Percentiles rank a stretch among this genome's conserved stretches.
Evolutionary conservation across 64 coral and sea anemone species (phyloP).

Genomic region (Montipora cactus): DNA sequence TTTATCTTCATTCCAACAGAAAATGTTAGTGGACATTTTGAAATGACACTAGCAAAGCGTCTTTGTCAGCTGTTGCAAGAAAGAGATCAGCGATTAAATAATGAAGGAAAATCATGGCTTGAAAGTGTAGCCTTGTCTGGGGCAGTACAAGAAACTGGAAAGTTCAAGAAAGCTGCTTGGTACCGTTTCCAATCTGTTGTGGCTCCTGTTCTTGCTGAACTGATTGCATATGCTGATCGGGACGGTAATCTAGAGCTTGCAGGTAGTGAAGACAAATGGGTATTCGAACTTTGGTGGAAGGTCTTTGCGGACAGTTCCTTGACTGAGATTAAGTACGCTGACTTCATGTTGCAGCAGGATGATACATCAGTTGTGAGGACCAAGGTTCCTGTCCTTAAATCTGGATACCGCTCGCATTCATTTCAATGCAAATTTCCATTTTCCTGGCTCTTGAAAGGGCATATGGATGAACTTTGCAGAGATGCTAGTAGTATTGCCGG

Average conservation of each 20-base stretch:
- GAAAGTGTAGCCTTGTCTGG: slow-evolving; percentile 53
- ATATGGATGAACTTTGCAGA: slow-evolving; percentile 29
- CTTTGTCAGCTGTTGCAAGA: slow-evolving; percentile 37
- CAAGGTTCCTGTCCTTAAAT: slow-evolving; percentile 65
- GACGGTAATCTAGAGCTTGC: slow-evolving; percentile 65
- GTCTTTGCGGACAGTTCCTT: slow-evolving; percentile 43
- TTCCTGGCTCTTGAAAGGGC: slow-evolving; percentile 86
- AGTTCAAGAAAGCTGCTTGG: slow-evolving; percentile 83
- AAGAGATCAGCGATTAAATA: slow-evolving; percentile 33
- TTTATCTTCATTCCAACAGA: neutral
- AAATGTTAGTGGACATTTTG: neutral
- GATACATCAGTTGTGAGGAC: slow-evolving; percentile 13
- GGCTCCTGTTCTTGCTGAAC: slow-evolving; percentile 73
- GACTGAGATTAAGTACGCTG: slow-evolving; percentile 48
- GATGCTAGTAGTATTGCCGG: slow-evolving; percentile 15
- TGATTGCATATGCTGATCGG: slow-evolving; percentile 80
- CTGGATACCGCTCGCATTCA: slow-evolving; percentile 49
- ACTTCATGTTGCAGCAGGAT: slow-evolving; percentile 44
- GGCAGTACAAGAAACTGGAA: slow-evolving; percentile 76
- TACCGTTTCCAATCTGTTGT: slow-evolving; percentile 72
- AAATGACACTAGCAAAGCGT: slow-evolving; percentile 22
- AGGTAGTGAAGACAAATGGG: slow-evolving; percentile 16
- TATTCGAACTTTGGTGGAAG: slow-evolving; percentile 50
- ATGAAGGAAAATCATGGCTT: slow-evolving; percentile 55
- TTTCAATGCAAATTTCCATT: slow-evolving; percentile 80